Percentiles rank a stretch among this genome's conserved stretches.
These are phyloP conservation scores for Eudemis profundana DNA, from an alignment of 2,888 invertebrate genomes.

Conservation along the genomic window DNA sequence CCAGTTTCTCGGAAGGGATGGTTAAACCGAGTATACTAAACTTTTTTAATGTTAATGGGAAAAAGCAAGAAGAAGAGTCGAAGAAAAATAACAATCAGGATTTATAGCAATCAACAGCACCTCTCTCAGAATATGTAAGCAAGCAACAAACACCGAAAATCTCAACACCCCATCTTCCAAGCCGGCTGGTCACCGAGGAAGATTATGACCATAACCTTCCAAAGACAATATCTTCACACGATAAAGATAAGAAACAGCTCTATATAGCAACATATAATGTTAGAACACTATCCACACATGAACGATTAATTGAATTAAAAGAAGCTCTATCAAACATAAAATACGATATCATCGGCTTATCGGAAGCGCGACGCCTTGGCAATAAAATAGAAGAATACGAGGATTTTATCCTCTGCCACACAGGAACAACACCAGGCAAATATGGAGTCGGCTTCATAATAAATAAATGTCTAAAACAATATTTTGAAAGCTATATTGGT, in stretches of 20 bases:
- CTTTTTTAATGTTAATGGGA: not conserved
- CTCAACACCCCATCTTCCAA: slow-evolving; percentile 1
- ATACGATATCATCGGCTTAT: no score
- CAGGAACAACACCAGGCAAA: not conserved
- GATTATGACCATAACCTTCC: slow-evolving; percentile 5
- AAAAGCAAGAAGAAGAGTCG: not conserved
- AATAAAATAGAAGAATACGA: slow-evolving; percentile 1
- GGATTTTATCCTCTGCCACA: not conserved
- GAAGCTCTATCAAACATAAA: no score
- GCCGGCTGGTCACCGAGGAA: not conserved
- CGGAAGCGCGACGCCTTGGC: no score
- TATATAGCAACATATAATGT: not conserved
- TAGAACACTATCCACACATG: not conserved
- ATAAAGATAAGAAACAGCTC: not conserved
- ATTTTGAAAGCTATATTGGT: not conserved
- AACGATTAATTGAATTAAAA: not conserved
- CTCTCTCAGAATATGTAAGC: not conserved
- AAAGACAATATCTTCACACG: not conserved
- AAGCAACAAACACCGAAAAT: no score
- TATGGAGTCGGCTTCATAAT: not conserved
- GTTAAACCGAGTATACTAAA: slow-evolving; percentile 7
- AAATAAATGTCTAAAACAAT: not conserved
- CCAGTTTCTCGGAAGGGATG: not conserved
- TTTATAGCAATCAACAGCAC: not conserved
- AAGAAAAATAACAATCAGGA: not conserved